phyloP scores from a whole-genome alignment of 2,888 invertebrate genomes.

The Exocentrus adspersus region DNA sequence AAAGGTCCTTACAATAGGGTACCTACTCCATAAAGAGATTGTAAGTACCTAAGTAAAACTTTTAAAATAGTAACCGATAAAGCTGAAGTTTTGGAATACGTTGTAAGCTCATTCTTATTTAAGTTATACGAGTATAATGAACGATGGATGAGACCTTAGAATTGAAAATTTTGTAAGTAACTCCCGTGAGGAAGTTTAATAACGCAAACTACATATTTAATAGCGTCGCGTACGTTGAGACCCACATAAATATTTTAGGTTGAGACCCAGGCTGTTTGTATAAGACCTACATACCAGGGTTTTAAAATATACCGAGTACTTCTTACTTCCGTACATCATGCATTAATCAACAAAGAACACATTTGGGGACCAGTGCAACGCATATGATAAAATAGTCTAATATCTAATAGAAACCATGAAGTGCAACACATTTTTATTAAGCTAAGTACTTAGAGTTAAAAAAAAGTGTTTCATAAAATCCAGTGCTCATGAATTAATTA shows the following conservation, averaged over 20 bases:
- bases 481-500: neutral
- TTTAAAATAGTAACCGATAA: constrained; percentile 34
- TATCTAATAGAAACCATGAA: too few relatives aligned
- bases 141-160: constrained; percentile 28
- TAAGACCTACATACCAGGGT: constrained; percentile 36
- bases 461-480: too few relatives aligned
- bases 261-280: constrained; percentile 36
- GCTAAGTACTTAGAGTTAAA: too few relatives aligned
- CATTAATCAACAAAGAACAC: constrained; percentile 33
- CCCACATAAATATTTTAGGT: constrained; percentile 39
- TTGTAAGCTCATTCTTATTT: constrained; percentile 24
- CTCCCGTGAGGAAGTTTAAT: constrained; percentile 25
- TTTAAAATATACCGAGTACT: constrained; percentile 33
- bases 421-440: too few relatives aligned
- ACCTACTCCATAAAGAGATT: constrained; percentile 26
- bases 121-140: constrained; percentile 30
- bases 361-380: constrained; percentile 1
- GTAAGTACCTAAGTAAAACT: constrained; percentile 31
- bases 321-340: constrained; percentile 40
- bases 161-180: constrained; percentile 29
- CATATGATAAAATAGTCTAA: too few relatives aligned
- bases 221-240: constrained; percentile 35
- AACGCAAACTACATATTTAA: constrained; percentile 34
- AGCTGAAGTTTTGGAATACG: constrained; percentile 29
- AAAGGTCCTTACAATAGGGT: constrained; percentile 24